These are phyloP conservation scores for Odontothrips loti DNA, from an alignment of 2,888 invertebrate genomes.

Conservation along the genomic window DNA sequence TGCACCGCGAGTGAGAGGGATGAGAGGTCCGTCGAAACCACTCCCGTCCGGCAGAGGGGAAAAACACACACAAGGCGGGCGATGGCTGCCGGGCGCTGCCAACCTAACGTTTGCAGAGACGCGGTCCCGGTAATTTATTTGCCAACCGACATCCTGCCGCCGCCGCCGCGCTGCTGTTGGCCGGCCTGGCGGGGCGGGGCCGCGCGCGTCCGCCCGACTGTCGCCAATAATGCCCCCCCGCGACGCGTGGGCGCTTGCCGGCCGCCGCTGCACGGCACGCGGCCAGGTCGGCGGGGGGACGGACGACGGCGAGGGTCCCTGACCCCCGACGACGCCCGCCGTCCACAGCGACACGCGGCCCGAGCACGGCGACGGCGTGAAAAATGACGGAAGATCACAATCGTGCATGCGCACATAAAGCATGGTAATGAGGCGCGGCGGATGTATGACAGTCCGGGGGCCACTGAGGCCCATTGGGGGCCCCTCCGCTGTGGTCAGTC, in stretches of 20 bases:
- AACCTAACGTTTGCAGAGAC: background rate
- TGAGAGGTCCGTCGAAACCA: too few relatives aligned
- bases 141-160: background rate
- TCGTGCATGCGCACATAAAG: background rate
- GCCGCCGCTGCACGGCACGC: too few relatives aligned
- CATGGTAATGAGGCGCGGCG: background rate
- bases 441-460: too few relatives aligned
- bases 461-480: too few relatives aligned
- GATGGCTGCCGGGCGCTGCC: background rate
- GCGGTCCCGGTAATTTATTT: slow-evolving; percentile 1
- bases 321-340: too few relatives aligned
- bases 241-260: too few relatives aligned
- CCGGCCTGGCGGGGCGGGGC: background rate
- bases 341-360: too few relatives aligned
- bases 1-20: too few relatives aligned
- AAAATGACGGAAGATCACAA: background rate
- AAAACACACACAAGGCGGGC: background rate
- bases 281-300: too few relatives aligned
- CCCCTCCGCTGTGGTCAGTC: background rate
- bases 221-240: background rate
- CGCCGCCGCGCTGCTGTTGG: background rate
- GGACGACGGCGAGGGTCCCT: too few relatives aligned
- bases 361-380: too few relatives aligned
- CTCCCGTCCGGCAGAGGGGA: background rate
- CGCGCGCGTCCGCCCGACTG: background rate